phyloP scores from a whole-genome alignment of 2,888 invertebrate genomes.

The Ormia ochracea region DNA sequence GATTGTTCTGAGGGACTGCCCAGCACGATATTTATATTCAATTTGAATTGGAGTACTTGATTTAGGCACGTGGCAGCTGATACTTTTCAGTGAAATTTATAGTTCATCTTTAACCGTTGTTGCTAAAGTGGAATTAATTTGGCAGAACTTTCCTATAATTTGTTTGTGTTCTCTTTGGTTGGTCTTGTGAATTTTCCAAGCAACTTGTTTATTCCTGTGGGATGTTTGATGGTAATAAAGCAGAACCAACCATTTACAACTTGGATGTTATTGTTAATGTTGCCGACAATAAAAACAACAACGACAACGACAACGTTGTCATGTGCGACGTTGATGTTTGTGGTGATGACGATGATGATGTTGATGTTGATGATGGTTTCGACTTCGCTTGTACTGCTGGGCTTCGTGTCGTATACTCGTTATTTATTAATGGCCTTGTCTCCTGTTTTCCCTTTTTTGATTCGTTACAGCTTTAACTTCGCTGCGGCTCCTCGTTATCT shows the following conservation, averaged over 20 bases:
- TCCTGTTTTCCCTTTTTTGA: not conserved
- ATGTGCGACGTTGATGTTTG: not conserved
- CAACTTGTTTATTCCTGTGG: slow-evolving; percentile 53
- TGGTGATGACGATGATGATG: too few species aligned
- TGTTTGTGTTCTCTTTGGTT: not conserved
- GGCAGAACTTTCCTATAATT: slow-evolving; percentile 33
- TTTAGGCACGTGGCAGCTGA: not conserved
- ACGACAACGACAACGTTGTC: slow-evolving; percentile 8
- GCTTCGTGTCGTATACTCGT: slow-evolving; percentile 62
- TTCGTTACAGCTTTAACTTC: slow-evolving; percentile 7
- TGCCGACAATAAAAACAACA: slow-evolving; percentile 2
- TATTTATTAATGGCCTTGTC: slow-evolving; percentile 70
- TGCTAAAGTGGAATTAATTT: slow-evolving; percentile 28
- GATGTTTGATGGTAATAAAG: slow-evolving; percentile 52
- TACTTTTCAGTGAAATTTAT: not conserved
- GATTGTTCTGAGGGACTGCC: slow-evolving; percentile 2
- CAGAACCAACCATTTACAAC: slow-evolving; percentile 24
- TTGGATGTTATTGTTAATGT: slow-evolving; percentile 25
- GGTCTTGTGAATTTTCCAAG: slow-evolving; percentile 12
- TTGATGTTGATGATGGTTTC: slow-evolving; percentile 17
- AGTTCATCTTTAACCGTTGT: not conserved
- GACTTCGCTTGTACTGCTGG: slow-evolving; percentile 27
- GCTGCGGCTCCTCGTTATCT: not conserved
- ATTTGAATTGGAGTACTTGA: slow-evolving; percentile 29
- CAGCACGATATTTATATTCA: slow-evolving; percentile 33